Percentiles rank a stretch among this genome's conserved stretches.
Conservation (phyloP, 2,888 invertebrate genomes). For the Cephus rjabovi region DNA sequence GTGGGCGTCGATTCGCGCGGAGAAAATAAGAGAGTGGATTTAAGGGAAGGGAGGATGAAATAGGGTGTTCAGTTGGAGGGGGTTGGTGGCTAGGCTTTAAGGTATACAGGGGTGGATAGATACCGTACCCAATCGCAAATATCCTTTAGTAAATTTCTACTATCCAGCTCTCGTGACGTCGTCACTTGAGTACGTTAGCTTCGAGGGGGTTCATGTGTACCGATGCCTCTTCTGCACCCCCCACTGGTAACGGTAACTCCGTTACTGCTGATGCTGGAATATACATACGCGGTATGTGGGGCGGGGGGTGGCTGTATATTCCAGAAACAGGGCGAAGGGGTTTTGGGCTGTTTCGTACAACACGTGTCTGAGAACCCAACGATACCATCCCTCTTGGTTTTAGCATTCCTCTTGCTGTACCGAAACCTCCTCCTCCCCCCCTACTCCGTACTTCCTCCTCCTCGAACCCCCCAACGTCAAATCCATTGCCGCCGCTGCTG, state of each 20-base stretch:
- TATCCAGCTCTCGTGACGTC: conserved; percentile 13
- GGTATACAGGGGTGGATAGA: conserved; percentile 8
- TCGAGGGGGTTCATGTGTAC: conserved; percentile 10
- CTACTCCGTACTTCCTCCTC: too few relatives aligned
- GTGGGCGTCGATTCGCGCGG: neutral
- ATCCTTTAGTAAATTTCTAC: conserved; percentile 22
- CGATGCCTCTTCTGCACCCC: neutral
- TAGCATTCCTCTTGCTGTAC: too few relatives aligned
- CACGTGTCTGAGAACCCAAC: neutral
- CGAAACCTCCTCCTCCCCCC: too few relatives aligned
- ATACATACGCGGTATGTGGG: neutral
- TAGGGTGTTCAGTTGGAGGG: neutral
- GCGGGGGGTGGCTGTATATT: neutral
- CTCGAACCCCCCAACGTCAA: neutral
- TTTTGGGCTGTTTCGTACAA: neutral
- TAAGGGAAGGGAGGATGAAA: conserved; percentile 2
- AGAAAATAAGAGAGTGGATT: conserved; percentile 8
- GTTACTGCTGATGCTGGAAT: neutral
- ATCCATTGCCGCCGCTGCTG: conserved; percentile 1
- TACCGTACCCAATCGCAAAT: conserved; percentile 24
- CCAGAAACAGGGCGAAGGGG: neutral
- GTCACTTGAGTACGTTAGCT: conserved; percentile 32
- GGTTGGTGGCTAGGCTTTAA: neutral
- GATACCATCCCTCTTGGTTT: too few relatives aligned
- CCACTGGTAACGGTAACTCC: neutral